These are phyloP conservation scores for Actinostola sp. DNA, from an alignment of 92 coral and sea anemone genomes.

Conservation along the genomic window DNA sequence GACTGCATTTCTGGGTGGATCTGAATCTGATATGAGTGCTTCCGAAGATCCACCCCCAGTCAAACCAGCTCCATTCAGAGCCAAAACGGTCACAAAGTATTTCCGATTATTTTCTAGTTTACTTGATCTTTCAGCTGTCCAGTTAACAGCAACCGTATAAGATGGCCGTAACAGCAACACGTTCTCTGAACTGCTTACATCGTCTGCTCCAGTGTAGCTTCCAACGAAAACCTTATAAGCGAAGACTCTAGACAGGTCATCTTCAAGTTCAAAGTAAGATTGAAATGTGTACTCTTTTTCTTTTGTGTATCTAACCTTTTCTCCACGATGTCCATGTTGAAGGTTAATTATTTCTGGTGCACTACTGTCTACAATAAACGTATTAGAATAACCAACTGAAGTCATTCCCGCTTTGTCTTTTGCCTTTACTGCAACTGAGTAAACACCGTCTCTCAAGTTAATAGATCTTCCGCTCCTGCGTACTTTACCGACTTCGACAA, in stretches of 20 bases:
- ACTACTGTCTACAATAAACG: conserved; percentile 75
- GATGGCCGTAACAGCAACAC: conserved; percentile 2
- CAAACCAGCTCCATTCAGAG: conserved; percentile 66
- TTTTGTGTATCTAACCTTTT: conserved; percentile 37
- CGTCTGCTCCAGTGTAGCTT: conserved; percentile 76
- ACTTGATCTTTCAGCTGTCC: conserved; percentile 48
- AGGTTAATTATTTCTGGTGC: conserved; percentile 61
- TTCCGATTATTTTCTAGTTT: conserved; percentile 50
- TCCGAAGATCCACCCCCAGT: conserved; percentile 52
- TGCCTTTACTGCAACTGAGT: conserved; percentile 72
- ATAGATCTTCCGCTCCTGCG: conserved; percentile 63
- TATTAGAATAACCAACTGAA: conserved; percentile 49
- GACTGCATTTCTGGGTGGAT: conserved; percentile 52
- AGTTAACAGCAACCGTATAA: conserved; percentile 51
- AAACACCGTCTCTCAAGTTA: conserved; percentile 69
- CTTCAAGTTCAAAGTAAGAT: conserved; percentile 64
- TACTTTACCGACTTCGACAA: conserved; percentile 63
- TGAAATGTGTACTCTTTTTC: conserved; percentile 27
- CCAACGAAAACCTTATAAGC: conserved; percentile 71
- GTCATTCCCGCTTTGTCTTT: conserved; percentile 76
- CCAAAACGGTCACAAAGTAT: conserved; percentile 68
- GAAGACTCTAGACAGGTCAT: conserved; percentile 55
- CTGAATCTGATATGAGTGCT: conserved; percentile 62
- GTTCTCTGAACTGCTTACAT: conserved; percentile 45
- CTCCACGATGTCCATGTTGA: conserved; percentile 67